Percentiles rank a stretch among this genome's conserved stretches.
phyloP scores from a whole-genome alignment of 2,888 invertebrate species.

The Metellina segmentata region DNA sequence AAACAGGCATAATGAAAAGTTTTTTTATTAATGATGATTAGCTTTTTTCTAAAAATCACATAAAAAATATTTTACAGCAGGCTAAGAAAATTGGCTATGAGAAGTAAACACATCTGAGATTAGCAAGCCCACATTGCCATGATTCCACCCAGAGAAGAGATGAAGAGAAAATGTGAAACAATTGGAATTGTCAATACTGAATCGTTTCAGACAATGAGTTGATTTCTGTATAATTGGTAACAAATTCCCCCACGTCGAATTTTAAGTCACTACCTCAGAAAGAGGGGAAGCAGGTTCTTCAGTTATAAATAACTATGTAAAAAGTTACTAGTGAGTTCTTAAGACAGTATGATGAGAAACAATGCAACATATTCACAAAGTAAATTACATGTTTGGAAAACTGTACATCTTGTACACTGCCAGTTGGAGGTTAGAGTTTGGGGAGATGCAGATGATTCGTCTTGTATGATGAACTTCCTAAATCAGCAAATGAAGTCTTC shows the following conservation, averaged over 20 bases:
- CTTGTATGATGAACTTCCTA: constrained; percentile 37
- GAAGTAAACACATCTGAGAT: constrained; percentile 40
- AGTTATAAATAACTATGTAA: constrained; percentile 44
- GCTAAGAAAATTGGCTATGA: constrained; percentile 62
- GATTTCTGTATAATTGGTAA: not conserved
- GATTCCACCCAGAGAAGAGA: constrained; percentile 24
- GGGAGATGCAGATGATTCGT: constrained; percentile 14
- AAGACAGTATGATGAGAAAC: constrained; percentile 36
- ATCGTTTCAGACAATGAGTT: not conserved
- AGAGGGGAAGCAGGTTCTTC: not conserved
- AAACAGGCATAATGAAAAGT: constrained; percentile 32
- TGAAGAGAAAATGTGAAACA: not conserved
- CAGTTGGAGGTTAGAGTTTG: not conserved
- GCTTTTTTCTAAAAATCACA: constrained; percentile 69
- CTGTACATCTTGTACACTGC: constrained; percentile 70
- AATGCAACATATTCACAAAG: constrained; percentile 58
- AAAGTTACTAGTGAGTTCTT: constrained; percentile 47
- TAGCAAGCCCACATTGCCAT: not conserved
- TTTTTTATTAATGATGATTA: constrained; percentile 63
- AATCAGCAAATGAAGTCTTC: constrained; percentile 55
- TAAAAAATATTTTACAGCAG: constrained; percentile 68
- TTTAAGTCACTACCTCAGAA: not conserved
- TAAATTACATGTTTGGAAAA: constrained; percentile 29
- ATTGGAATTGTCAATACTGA: not conserved
- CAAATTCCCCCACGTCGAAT: not conserved